Conservation (phyloP, 2,113 vertebrate species). For the Scolopax mira region DNA sequence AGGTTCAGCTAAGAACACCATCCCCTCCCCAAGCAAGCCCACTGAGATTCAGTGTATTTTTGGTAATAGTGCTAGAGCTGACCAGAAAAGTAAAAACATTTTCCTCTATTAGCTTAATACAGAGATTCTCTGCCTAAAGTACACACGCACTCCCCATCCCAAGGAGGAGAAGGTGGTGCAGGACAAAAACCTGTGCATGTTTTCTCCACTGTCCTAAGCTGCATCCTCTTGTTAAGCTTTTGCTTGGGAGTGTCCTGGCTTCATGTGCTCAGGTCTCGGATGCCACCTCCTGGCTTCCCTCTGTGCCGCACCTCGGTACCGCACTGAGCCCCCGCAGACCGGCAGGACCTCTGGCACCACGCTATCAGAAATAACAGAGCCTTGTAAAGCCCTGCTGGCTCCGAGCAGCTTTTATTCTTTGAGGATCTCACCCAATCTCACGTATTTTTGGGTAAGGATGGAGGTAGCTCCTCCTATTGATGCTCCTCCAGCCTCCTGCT, state of each 20-base stretch:
- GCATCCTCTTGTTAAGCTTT: neutral
- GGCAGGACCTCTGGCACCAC: neutral
- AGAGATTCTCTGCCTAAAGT: neutral
- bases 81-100: neutral
- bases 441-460: rapidly evolving
- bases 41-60: neutral
- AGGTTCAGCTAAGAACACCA: rapidly evolving
- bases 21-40: neutral
- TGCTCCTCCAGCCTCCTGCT: neutral
- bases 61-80: neutral
- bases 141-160: rapidly evolving
- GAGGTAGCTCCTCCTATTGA: no score
- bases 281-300: conserved; percentile 45
- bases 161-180: neutral
- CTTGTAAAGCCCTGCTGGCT: neutral
- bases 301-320: neutral
- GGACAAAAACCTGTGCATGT: neutral
- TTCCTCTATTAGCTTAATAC: neutral
- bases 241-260: neutral
- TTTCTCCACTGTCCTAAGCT: neutral
- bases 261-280: neutral
- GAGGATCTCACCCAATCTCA: rapidly evolving
- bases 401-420: neutral
- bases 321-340: rapidly evolving
- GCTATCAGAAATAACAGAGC: rapidly evolving